These are phyloP conservation scores for Girardinichthys multiradiatus DNA, from an alignment of 2,113 vertebrate genomes.

Conservation along the genomic window DNA sequence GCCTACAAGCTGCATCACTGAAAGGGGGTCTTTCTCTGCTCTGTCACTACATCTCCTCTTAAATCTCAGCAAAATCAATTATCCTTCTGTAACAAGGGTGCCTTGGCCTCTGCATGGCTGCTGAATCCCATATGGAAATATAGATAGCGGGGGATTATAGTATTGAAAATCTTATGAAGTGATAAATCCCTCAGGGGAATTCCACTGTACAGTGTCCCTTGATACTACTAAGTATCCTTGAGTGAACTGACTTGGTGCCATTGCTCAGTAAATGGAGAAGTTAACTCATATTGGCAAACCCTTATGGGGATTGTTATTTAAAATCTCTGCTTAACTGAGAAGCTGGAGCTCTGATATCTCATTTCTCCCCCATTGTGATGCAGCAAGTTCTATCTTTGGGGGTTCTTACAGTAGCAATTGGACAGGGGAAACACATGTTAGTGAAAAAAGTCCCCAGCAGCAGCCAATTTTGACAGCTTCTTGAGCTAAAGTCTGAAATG, in stretches of 20 bases:
- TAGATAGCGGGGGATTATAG: slow-evolving; percentile 64
- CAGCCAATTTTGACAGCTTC: slow-evolving; percentile 40
- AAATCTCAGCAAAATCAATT: slow-evolving; percentile 61
- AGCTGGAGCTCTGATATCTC: slow-evolving; percentile 68
- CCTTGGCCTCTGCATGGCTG: slow-evolving; percentile 49
- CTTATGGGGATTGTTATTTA: slow-evolving; percentile 71
- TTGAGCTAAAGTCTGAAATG: slow-evolving; percentile 38
- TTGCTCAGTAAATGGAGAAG: slow-evolving; percentile 68
- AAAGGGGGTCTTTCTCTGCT: slow-evolving; percentile 34
- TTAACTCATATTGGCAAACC: slow-evolving; percentile 57
- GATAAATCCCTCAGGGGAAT: slow-evolving; percentile 63
- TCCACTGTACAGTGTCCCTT: slow-evolving; percentile 64
- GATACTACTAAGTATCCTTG: slow-evolving; percentile 47
- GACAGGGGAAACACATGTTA: slow-evolving; percentile 43
- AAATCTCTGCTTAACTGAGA: slow-evolving; percentile 75
- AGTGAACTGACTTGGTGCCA: slow-evolving; percentile 61
- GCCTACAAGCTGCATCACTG: slow-evolving; percentile 55
- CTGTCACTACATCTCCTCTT: slow-evolving; percentile 50
- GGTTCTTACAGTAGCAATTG: slow-evolving; percentile 58
- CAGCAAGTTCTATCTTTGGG: slow-evolving; percentile 65
- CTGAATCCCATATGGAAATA: slow-evolving; percentile 57
- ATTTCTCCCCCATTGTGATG: slow-evolving; percentile 63
- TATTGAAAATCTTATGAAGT: slow-evolving; percentile 69
- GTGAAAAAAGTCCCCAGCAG: slow-evolving; percentile 26
- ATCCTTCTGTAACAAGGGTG: slow-evolving; percentile 39